Base-by-base conservation (phyloP, 2,797 vertebrate species). In the Pampus argenteus region DNA sequence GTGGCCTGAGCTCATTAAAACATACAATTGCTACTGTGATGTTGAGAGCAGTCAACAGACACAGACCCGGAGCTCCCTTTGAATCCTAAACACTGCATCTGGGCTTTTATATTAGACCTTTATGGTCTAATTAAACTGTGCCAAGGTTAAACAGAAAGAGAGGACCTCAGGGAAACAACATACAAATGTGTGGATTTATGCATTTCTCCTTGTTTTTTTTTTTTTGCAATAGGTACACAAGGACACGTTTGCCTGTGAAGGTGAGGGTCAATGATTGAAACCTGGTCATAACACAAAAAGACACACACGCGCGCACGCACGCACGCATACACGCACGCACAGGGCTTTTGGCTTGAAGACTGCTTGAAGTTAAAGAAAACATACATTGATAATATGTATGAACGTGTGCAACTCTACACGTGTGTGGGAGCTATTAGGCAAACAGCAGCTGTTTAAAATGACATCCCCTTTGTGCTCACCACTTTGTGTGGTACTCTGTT, bases 371-470 rank as follows among this genome's bases (percentile, higher is more conserved):
- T 26, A 11, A 44, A 52, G 28, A n/a, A 34, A 38, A n/a, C n/a
- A n/a, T n/a, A n/a, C n/a, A n/a, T n/a, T n/a, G n/a, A n/a, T n/a
- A n/a, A n/a, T n/a, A n/a, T n/a, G n/a, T n/a, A n/a, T n/a, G n/a
- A n/a, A n/a, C n/a, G n/a, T 42, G 28, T 76, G 56, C 36, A 54
- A 15, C 38, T 75, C 59, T 34, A 8, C 50, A 29, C 20, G 9
- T 60, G 18, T 68, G 63, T 47, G 68, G 82, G 40, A 17, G 10
- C 57, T 71, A 80, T 69, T 81, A 69, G 58, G 70, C 45, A 76
- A 79, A 86, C 86, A 86, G 78, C 85, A 74, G 83, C 80, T 84
- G 80, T 63, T 74, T 71, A 67, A 91, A 85, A 83, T 79, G 74
- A 77, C 48, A 51, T 66, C 48, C 67, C 63, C 62, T 40, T 66